Percentiles rank a stretch among this genome's conserved stretches.
These are phyloP conservation scores for Dioctria linearis DNA, from an alignment of 2,888 invertebrate genomes.

Conservation along the genomic window DNA sequence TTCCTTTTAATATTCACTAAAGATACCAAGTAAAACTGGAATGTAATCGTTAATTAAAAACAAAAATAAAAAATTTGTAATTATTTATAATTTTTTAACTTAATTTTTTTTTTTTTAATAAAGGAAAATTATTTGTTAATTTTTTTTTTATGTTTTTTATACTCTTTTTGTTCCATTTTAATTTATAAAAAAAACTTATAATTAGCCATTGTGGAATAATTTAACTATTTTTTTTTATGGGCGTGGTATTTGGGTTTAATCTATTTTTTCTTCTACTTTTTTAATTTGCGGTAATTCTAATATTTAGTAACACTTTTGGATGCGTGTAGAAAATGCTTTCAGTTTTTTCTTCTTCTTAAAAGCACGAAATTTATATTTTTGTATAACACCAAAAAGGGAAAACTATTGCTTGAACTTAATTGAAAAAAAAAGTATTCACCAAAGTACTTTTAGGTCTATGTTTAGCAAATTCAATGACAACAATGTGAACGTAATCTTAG, in stretches of 20 bases:
- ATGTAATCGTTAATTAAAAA: conserved; percentile 30
- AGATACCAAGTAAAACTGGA: conserved; percentile 8
- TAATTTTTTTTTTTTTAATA: conserved; percentile 37
- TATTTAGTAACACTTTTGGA: too few species aligned
- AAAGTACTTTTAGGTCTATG: too few species aligned
- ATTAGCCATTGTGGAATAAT: conserved; percentile 6
- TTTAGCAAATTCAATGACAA: too few species aligned
- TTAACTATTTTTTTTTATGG: background rate
- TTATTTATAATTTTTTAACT: conserved; percentile 36
- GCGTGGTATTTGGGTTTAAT: conserved; percentile 31
- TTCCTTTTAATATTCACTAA: conserved; percentile 34
- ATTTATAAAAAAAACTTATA: conserved; percentile 38
- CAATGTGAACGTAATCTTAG: too few species aligned
- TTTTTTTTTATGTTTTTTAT: conserved; percentile 46
- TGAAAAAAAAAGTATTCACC: too few species aligned
- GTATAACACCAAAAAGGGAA: too few species aligned
- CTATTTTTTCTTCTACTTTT: background rate
- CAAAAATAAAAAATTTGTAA: conserved; percentile 5
- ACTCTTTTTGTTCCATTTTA: conserved; percentile 33
- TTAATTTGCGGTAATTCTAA: conserved; percentile 1
- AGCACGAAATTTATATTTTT: too few species aligned
- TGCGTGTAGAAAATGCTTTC: too few species aligned
- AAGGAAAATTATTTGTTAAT: conserved; percentile 38
- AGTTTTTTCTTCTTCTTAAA: too few species aligned
- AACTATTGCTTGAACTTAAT: too few species aligned